Conservation (phyloP, 2,113 vertebrate species). For the Actinemys pallida region DNA sequence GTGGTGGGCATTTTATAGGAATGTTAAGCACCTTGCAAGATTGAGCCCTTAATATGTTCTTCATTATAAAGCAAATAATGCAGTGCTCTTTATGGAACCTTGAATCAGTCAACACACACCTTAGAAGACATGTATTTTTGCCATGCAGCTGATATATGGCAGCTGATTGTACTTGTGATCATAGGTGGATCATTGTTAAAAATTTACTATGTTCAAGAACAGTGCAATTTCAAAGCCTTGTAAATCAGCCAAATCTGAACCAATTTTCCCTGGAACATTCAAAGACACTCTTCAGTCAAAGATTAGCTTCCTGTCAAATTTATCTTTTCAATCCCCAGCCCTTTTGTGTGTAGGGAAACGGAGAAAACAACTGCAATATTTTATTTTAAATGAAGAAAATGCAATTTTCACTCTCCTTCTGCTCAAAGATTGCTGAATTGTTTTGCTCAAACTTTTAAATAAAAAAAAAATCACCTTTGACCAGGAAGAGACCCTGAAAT, state of each 20-base stretch:
- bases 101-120: rapidly evolving
- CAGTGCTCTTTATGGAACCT: neutral
- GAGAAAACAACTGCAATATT: neutral
- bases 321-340: neutral
- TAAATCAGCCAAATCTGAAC: neutral
- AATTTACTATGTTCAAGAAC: neutral
- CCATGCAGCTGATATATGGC: rapidly evolving
- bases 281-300: neutral
- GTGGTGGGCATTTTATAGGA: neutral
- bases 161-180: rapidly evolving
- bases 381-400: neutral
- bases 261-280: neutral
- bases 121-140: rapidly evolving
- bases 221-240: neutral
- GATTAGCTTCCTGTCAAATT: neutral
- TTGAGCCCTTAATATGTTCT: rapidly evolving
- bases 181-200: neutral
- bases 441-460: neutral
- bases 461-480: neutral
- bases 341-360: neutral
- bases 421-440: neutral
- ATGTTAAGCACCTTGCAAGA: rapidly evolving
- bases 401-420: neutral
- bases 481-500: neutral
- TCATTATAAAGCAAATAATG: neutral